Base-by-base conservation (phyloP, 1,140 invertebrate species). In the Pseudobourletiella spinata region DNA sequence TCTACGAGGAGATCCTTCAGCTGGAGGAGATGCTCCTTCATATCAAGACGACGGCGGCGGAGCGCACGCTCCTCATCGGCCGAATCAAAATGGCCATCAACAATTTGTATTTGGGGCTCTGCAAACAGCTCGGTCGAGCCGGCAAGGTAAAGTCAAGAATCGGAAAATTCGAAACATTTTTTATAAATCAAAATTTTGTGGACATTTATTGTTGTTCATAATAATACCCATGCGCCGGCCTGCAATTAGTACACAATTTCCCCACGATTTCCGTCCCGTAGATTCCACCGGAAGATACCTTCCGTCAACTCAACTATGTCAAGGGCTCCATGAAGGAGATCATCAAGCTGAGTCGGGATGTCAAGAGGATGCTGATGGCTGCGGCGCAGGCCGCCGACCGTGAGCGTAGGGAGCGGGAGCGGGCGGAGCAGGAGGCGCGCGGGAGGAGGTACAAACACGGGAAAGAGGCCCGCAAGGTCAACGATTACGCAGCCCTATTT, bases 41-140 rank as follows among this genome's bases (percentile, higher is more conserved):
- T 52, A 69, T 70, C 16, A 70, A 70, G 54, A 62, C 61, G 8
- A 70, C 69, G 15, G 67, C 69, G 6, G 69, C 69, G n/a, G 61
- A 61, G 22, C 43, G 67, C 29, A 70, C 69, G 1, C 46, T 69
- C 1, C 25, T 61, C 18, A 63, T 70, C 22, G 67, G 69, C 8
- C 67, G 67, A 55, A 63, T 70, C 22, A 70, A 69, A 59, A 64
- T 67, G 66, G 64, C 64, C 1, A 66, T 61, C 43, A 58, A 60
- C 25, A 69, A 69, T 43, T 54, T 69, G 61, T 69, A 69, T 30
- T 35, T 59, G 25, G 44, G 56, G 28, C 39, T 61, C 15, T 59
- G 59, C 35, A 63, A 59, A 26, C 62, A 69, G 42, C 57, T 64
- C 46, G 32, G 59, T 14, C 42, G 61, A 2, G 51, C 15, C 22